Conservation (phyloP, 2,888 invertebrate genomes). For the Chesias legatella region DNA sequence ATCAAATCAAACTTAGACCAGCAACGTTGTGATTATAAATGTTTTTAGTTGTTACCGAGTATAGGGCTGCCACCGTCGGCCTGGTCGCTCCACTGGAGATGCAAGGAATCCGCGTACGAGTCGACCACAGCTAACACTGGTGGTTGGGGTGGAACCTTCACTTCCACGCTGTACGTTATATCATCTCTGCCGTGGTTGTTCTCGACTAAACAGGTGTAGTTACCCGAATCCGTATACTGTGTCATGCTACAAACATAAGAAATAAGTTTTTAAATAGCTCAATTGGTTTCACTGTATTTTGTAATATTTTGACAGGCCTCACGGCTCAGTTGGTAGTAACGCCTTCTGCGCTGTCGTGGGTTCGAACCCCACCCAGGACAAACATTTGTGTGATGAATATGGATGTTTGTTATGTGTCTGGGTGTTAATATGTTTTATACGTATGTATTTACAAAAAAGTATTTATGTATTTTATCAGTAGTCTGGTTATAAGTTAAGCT, state of each 20-base stretch:
- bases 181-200: constrained; percentile 91
- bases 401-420: no score
- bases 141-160: constrained; percentile 91
- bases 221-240: constrained; percentile 91
- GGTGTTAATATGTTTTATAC: no score
- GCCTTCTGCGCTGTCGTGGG: no score
- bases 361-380: no score
- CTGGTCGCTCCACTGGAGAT: constrained; percentile 89
- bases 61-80: constrained; percentile 91
- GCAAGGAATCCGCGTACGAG: constrained; percentile 90
- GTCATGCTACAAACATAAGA: constrained; percentile 66
- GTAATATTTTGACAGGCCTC: no score
- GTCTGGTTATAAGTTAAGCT: no score
- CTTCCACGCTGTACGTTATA: constrained; percentile 87
- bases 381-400: no score
- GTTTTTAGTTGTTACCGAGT: constrained; percentile 58
- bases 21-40: not conserved
- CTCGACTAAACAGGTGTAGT: constrained; percentile 93
- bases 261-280: no score
- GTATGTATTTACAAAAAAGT: no score
- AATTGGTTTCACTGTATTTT: not conserved
- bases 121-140: constrained; percentile 90
- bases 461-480: no score
- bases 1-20: no score
- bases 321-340: no score